Evolutionary conservation across 2,113 vertebrate genomes (phyloP).

Genomic region (Lamprotornis superbus): DNA sequence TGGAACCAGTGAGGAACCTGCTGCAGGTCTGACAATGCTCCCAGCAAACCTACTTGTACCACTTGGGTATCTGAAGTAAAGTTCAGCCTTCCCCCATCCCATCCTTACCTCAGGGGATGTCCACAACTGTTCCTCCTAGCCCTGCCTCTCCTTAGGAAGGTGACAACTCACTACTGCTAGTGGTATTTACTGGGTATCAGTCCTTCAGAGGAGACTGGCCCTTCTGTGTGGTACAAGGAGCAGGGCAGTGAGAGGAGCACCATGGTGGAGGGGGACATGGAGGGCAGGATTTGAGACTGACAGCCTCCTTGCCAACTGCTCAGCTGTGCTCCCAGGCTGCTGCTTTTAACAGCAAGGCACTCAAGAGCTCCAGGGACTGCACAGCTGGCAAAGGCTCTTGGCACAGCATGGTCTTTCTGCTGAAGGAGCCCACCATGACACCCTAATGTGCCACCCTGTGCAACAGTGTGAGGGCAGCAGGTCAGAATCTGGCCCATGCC

Average conservation of each 20-base stretch:
- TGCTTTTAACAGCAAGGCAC: not conserved
- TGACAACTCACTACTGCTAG: not conserved
- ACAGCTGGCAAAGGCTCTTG: not conserved
- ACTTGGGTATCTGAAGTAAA: not conserved
- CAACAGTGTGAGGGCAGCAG: not conserved
- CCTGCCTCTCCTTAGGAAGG: not conserved
- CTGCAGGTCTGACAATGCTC: conserved; percentile 44
- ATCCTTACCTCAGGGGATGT: conserved; percentile 1
- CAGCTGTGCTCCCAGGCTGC: not conserved
- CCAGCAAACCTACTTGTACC: conserved; percentile 14
- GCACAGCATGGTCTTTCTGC: not conserved
- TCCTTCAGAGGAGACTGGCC: not conserved
- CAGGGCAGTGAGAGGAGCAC: not conserved
- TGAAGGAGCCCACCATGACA: not conserved
- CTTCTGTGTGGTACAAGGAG: not conserved
- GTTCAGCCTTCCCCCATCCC: not conserved
- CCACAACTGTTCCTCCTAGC: not conserved
- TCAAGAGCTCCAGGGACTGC: not conserved
- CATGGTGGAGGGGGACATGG: not conserved
- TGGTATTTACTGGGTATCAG: not conserved
- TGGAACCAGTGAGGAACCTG: conserved; percentile 35
- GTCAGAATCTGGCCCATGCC: not conserved
- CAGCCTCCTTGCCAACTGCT: not conserved
- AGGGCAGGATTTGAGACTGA: not conserved
- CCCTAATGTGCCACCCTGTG: not conserved